A percentile compares a stretch with the other conserved stretches of the same genome.
Conservation (phyloP, 1,140 invertebrate species). For the Triops cancriformis region DNA sequence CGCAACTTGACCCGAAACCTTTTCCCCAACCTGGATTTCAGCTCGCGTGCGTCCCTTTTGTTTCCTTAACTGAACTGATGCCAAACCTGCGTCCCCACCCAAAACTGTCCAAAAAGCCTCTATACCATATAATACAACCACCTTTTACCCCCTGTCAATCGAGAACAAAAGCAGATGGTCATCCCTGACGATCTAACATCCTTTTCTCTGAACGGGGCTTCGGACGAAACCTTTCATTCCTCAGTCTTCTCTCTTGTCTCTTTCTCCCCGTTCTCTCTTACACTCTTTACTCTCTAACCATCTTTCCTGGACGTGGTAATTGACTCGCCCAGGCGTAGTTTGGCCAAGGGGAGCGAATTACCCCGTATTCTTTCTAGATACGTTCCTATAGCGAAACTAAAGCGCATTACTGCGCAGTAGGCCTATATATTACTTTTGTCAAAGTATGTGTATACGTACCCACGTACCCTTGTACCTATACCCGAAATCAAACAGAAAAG, state of each 20-base stretch:
- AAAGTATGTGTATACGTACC: too few relatives aligned
- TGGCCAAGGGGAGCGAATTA: too few relatives aligned
- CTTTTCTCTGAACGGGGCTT: too few relatives aligned
- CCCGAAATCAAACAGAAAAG: background rate
- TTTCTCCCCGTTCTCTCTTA: too few relatives aligned
- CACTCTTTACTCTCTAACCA: too few relatives aligned
- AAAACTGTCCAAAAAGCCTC: background rate
- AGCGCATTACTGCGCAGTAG: too few relatives aligned
- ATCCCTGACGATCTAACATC: background rate
- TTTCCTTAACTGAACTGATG: slow-evolving; percentile 11
- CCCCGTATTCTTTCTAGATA: too few relatives aligned
- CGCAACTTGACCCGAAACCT: background rate
- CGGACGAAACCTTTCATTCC: background rate
- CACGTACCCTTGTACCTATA: background rate
- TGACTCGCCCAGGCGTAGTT: too few relatives aligned
- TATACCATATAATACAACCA: background rate
- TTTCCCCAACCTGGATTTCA: background rate
- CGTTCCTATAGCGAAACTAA: too few relatives aligned
- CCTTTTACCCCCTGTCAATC: background rate
- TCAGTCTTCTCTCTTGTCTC: background rate
- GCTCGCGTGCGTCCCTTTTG: background rate
- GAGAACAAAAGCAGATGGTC: slow-evolving; percentile 1
- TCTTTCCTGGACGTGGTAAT: too few relatives aligned
- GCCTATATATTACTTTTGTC: too few relatives aligned
- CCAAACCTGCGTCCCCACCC: background rate